Evolutionary conservation across 1,140 invertebrate species (phyloP), one percentile per base, ranked within the genome.

Genomic region (Drosophila pseudoobscura): DNA sequence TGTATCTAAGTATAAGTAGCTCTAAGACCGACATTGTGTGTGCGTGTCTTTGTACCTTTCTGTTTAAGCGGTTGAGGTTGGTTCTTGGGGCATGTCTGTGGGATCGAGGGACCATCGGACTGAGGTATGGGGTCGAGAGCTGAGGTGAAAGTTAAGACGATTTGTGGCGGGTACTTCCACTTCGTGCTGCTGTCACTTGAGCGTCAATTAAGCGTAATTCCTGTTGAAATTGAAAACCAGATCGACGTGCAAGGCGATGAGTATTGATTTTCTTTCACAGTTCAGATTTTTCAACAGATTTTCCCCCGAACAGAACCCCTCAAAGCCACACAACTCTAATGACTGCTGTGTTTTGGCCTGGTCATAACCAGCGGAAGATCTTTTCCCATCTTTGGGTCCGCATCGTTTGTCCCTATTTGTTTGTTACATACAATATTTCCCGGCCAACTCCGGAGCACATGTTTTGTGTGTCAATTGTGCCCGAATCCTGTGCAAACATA

Each of bases 131-230:
- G 44, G n/a, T 51, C 13, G 13, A 24, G 9, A 8, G 20, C 35
- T 39, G 46, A 44, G 62, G 73, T 44, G 59, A 87, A 82, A 88
- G 74, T 82, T 82, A 60, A 82, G 84, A 80, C 84, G 78, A 87
- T 87, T 82, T 82, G 78, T 61, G 59, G 78, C 59, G 29, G 75
- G 73, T 66, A 65, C 73, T 74, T 59, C 71, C 54, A 50, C 47
- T 50, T 46, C 72, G 43, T 75, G 63, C 52, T 57, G 45, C 72
- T 75, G 73, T 75, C 73, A 75, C 73, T 75, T 61, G 51, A 68
- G 54, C 54, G 73, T 59, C 73, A 75, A 75, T 75, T 75, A 75
- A 68, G 54, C 73, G 72, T 75, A 75, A 75, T 75, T 75, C 57
- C 63, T 57, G 56, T 75, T 75, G 53, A 75, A 75, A 75, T 75